These are phyloP conservation scores for Leuctra nigra DNA, from an alignment of 2,888 invertebrate species.

Conservation along the genomic window DNA sequence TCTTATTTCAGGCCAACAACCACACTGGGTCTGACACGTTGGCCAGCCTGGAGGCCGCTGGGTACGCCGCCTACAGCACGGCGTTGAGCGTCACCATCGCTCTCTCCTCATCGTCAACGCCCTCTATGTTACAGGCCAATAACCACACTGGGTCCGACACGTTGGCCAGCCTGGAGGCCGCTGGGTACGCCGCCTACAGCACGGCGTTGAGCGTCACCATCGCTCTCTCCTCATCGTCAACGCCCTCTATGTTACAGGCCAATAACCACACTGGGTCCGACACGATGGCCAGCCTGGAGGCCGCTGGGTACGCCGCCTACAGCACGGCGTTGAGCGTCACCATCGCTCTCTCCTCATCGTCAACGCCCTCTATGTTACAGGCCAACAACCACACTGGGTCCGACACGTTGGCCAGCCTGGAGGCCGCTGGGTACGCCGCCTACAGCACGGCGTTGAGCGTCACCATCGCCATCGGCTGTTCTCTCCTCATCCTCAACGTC, in stretches of 20 bases:
- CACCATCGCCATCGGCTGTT: conserved; percentile 76
- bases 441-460: conserved; percentile 71
- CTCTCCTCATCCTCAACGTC: conserved; percentile 71
- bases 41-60: conserved; percentile 73
- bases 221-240: too few species aligned
- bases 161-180: conserved; percentile 70
- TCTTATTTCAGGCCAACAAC: too few species aligned
- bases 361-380: conserved; percentile 19
- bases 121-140: too few species aligned
- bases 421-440: conserved; percentile 69
- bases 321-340: conserved; percentile 71
- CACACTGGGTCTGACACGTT: conserved; percentile 52
- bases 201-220: conserved; percentile 72
- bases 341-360: too few species aligned
- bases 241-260: conserved; percentile 19
- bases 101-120: too few species aligned
- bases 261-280: conserved; percentile 40
- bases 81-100: conserved; percentile 73
- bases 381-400: conserved; percentile 11
- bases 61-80: conserved; percentile 67
- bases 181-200: conserved; percentile 67
- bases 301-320: conserved; percentile 68
- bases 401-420: conserved; percentile 70
- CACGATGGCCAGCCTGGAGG: conserved; percentile 70
- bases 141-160: conserved; percentile 51